Evolutionary conservation across 2,888 invertebrate genomes (phyloP).

Genomic region (Cheilosia scutellata): DNA sequence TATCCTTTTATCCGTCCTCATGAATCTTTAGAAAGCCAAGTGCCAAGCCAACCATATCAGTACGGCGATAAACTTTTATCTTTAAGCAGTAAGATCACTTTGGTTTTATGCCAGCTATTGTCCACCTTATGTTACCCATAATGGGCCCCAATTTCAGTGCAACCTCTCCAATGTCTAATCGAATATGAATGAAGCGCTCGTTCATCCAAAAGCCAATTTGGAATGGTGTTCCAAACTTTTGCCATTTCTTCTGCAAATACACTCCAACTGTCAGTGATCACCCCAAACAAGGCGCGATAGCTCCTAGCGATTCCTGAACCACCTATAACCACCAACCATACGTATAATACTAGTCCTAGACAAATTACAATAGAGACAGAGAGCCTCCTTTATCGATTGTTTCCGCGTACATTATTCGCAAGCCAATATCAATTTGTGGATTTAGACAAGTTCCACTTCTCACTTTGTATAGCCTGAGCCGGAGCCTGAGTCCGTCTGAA

Average conservation of each 20-base stretch:
- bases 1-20: too few species aligned
- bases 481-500: background rate
- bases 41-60: too few species aligned
- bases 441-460: slow-evolving; percentile 67
- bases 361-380: slow-evolving; percentile 52
- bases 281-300: slow-evolving; percentile 33
- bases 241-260: slow-evolving; percentile 14
- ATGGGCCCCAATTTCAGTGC: too few species aligned
- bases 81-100: too few species aligned
- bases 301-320: slow-evolving; percentile 33
- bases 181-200: background rate
- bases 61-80: too few species aligned
- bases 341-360: slow-evolving; percentile 20
- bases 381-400: slow-evolving; percentile 19
- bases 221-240: background rate
- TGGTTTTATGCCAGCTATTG: too few species aligned
- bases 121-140: too few species aligned
- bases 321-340: slow-evolving; percentile 20
- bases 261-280: slow-evolving; percentile 37
- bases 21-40: too few species aligned
- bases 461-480: slow-evolving; percentile 24
- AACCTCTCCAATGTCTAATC: background rate
- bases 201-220: background rate
- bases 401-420: background rate
- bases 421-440: slow-evolving; percentile 69